These are phyloP conservation scores for Vanessa cardui DNA, from an alignment of 2,888 invertebrate species.

Conservation along the genomic window DNA sequence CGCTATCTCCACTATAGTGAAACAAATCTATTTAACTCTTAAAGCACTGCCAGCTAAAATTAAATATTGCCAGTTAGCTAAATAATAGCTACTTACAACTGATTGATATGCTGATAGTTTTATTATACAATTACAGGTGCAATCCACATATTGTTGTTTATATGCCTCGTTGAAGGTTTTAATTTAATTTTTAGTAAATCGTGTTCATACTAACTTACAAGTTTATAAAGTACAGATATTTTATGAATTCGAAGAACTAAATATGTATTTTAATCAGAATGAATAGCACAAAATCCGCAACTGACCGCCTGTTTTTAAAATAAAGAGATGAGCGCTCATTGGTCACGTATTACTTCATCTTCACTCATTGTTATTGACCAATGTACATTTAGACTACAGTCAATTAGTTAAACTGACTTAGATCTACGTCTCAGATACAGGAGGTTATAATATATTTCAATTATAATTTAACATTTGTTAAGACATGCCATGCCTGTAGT, in stretches of 20 bases:
- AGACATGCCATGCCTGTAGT: neutral
- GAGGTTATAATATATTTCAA: neutral
- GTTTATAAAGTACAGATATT: slow-evolving; percentile 1
- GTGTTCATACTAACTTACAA: neutral
- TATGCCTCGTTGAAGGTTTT: neutral
- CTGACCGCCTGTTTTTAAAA: too few species aligned
- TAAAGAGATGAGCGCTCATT: too few species aligned
- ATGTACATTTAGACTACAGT: too few species aligned
- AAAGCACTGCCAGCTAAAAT: neutral
- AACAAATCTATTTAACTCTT: too few species aligned
- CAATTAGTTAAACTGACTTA: too few species aligned
- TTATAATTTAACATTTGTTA: neutral
- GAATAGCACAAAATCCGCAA: neutral
- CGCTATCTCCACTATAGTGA: too few species aligned
- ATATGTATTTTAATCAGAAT: neutral
- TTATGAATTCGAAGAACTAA: neutral
- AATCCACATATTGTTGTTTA: slow-evolving; percentile 2
- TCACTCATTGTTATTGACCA: too few species aligned
- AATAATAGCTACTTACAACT: too few species aligned
- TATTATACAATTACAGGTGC: neutral
- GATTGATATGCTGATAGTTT: neutral
- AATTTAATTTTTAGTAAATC: slow-evolving; percentile 1
- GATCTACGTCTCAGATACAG: too few species aligned
- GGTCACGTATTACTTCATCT: too few species aligned
- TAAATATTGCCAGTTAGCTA: neutral